Percentiles rank a stretch among this genome's conserved stretches.
These are phyloP conservation scores for Mesopsocus fuscifrons DNA, from an alignment of 2,888 invertebrate species.

Conservation along the genomic window DNA sequence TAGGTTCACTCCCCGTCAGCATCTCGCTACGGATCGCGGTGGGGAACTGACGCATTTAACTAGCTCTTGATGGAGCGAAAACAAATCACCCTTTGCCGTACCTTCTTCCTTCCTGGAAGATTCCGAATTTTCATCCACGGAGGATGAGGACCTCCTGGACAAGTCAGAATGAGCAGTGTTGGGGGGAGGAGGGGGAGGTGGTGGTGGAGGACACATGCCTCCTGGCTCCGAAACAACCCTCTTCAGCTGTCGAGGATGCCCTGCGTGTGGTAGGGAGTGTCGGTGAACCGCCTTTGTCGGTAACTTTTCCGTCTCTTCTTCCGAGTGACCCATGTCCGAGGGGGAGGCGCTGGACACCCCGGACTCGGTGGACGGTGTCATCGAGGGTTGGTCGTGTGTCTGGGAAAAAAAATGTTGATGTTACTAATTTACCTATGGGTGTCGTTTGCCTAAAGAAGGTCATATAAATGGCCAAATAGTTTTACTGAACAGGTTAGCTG, in stretches of 20 bases:
- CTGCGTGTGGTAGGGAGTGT: conserved; percentile 23
- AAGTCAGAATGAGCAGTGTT: conserved; percentile 4
- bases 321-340: conserved; percentile 23
- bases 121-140: conserved; percentile 44
- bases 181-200: conserved; percentile 47
- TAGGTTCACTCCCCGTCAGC: no score
- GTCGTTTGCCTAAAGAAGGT: no score
- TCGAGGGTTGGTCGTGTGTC: conserved; percentile 12
- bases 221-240: conserved; percentile 37
- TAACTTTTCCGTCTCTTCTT: conserved; percentile 18
- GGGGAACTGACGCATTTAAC: no score
- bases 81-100: no score
- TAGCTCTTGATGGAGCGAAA: no score
- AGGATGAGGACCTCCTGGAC: conserved; percentile 11
- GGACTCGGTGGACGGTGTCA: conserved; percentile 19
- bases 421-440: no score
- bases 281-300: conserved; percentile 18
- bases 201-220: conserved; percentile 34
- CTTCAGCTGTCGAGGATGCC: conserved; percentile 23
- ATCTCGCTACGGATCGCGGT: no score
- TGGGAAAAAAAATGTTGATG: no score
- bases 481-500: no score
- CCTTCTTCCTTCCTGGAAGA: no score
- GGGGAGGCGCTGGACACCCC: conserved; percentile 25
- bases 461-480: no score